phyloP scores from a whole-genome alignment of 2,888 invertebrate species.

The Aproaerema taeniolella region DNA sequence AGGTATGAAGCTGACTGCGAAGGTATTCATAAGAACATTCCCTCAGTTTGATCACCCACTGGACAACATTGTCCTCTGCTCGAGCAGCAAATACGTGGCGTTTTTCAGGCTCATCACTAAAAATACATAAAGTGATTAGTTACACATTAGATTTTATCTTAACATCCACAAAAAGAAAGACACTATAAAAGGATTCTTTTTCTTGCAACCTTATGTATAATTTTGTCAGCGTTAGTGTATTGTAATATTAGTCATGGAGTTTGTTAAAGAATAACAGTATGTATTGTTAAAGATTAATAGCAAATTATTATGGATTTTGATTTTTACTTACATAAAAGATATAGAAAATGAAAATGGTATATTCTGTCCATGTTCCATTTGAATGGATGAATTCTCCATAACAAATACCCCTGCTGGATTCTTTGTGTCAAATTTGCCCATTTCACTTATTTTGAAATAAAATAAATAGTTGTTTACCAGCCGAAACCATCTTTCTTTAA shows the following conservation, averaged over 20 bases:
- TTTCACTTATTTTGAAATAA: constrained; percentile 84
- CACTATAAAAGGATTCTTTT: no score
- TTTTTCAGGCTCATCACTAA: constrained; percentile 79
- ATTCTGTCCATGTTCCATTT: constrained; percentile 81
- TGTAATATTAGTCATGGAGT: no score
- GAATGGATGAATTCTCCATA: constrained; percentile 84
- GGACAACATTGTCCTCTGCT: constrained; percentile 82
- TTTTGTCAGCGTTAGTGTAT: no score
- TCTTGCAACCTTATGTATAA: no score
- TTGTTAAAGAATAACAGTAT: no score
- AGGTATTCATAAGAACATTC: constrained; percentile 85
- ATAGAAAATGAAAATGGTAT: constrained; percentile 87
- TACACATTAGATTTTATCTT: no score
- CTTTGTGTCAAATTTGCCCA: constrained; percentile 79
- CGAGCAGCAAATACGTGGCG: constrained; percentile 84
- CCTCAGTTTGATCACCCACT: constrained; percentile 83
- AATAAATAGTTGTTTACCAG: constrained; percentile 85
- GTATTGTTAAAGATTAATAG: no score
- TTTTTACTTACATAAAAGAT: constrained; percentile 74
- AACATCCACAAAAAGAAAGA: no score
- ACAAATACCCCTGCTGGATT: constrained; percentile 85
- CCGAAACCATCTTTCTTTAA: constrained; percentile 88
- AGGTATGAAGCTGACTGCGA: constrained; percentile 78
- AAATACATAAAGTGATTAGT: constrained; percentile 18
- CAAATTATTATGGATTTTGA: not conserved